Evolutionary conservation across 2,113 vertebrate species (phyloP), one percentile per base, ranked within the genome.

Genomic region (Pristiophorus japonicus): DNA sequence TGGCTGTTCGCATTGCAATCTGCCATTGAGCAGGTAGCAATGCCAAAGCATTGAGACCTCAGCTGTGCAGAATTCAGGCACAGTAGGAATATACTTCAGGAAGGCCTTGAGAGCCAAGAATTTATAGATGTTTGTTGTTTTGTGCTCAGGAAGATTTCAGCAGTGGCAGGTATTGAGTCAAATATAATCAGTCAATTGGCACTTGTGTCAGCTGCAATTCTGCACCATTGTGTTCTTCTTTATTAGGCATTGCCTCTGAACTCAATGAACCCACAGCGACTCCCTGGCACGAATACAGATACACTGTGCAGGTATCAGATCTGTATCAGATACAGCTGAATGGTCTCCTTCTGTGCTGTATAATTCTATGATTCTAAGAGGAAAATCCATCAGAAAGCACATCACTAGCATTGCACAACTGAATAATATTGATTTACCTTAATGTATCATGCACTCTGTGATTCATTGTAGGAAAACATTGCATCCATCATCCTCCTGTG

Each of bases 381-480:
- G 59, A 6, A n/a, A 87, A 87, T 18, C 2, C 18, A 45, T 85
- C 81, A 85, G 81, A 90, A 90, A 90, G 51, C 51, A 92, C 18
- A 90, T 59, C 34, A 18, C 34, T 63, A 65, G 63, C 18, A 92
- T 38, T 38, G n/a, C 88, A 92, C 62, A 62, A 92, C 18, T 10
- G 34, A 92, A 65, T 63, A 92, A 63, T 65, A 92, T 92, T 65
- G 88, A 92, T 65, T 81, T 42, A 92, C 5, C n/a, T 38, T 92
- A 92, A 65, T 92, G 88, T 38, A 92, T n/a, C 34, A 22, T 63
- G n/a, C 59, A 92, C 59, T 63, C 59, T 92, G 16, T 20, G 16
- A 63, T 92, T 38, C n/a, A 22, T 7, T 10, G 59, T 22, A 38
- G 42, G 63, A 4, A 81, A 38, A 91, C n/a, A 20, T 10, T 91